Conservation (phyloP, 2,113 vertebrate genomes). For the Scytalopus superciliaris region DNA sequence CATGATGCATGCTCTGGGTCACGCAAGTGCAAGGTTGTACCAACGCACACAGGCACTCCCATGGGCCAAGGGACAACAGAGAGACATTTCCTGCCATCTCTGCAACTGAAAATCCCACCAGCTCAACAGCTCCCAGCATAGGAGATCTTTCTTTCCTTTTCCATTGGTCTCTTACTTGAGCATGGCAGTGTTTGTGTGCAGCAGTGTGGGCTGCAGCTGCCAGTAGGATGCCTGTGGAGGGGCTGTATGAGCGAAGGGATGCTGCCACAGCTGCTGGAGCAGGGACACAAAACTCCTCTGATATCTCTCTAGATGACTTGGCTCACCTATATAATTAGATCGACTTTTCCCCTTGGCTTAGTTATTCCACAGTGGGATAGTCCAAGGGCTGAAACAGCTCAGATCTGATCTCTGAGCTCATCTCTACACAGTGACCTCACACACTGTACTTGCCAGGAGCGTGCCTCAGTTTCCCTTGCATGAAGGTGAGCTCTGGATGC, state of each 20-base stretch:
- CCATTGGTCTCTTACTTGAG: background rate
- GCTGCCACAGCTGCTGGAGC: background rate
- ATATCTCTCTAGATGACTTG: background rate
- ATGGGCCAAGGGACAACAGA: background rate
- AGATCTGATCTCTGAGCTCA: background rate
- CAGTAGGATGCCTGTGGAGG: background rate
- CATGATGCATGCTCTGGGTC: background rate
- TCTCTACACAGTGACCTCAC: background rate
- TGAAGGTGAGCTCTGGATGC: background rate
- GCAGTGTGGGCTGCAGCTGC: background rate
- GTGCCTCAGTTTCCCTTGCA: background rate
- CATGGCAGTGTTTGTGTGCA: background rate
- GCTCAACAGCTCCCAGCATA: background rate
- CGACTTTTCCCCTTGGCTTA: background rate
- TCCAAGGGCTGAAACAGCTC: background rate
- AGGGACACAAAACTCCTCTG: background rate
- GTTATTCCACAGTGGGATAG: background rate
- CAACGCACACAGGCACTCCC: background rate
- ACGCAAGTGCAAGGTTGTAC: background rate
- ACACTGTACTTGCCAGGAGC: accelerated
- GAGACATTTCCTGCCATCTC: background rate
- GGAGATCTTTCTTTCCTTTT: background rate
- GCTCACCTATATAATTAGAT: background rate
- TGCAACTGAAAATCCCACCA: background rate
- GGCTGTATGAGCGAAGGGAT: background rate